Evolutionary conservation across 2,113 vertebrate species (phyloP).

Genomic region (Narcine bancroftii): DNA sequence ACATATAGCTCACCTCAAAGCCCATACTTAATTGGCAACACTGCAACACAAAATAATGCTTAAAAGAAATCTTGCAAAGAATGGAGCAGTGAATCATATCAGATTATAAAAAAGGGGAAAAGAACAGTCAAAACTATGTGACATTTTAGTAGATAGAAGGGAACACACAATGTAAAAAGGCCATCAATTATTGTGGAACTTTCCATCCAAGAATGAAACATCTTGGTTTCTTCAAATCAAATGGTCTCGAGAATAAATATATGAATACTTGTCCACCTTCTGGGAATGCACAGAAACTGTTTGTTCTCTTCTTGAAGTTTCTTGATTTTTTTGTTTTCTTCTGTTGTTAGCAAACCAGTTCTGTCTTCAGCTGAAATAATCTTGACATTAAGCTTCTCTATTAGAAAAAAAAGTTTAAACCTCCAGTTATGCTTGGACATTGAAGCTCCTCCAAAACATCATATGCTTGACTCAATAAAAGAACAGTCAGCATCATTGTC

Average conservation of each 20-base stretch:
- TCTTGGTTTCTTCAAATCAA: not conserved
- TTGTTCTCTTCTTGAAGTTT: conserved; percentile 79
- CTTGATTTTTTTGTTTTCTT: conserved; percentile 66
- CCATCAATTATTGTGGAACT: not conserved
- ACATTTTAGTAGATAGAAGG: not conserved
- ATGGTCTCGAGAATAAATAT: not conserved
- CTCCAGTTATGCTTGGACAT: not conserved
- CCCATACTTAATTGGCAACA: not conserved
- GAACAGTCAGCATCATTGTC: not conserved
- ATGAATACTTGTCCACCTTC: conserved; percentile 56
- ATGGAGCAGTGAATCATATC: not conserved
- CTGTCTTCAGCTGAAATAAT: conserved; percentile 72
- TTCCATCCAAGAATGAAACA: not conserved
- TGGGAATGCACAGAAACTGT: conserved; percentile 76
- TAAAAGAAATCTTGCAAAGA: not conserved
- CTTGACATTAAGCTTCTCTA: conserved; percentile 86
- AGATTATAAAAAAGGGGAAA: not conserved
- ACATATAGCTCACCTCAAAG: not conserved
- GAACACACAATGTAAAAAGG: not conserved
- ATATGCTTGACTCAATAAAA: not conserved
- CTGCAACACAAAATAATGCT: not conserved
- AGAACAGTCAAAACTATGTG: not conserved
- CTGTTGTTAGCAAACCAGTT: conserved; percentile 66
- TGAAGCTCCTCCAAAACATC: not conserved
- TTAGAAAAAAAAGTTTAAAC: not conserved